Evolutionary conservation across 2,797 vertebrate species (phyloP).

Genomic region (Lemur catta): DNA sequence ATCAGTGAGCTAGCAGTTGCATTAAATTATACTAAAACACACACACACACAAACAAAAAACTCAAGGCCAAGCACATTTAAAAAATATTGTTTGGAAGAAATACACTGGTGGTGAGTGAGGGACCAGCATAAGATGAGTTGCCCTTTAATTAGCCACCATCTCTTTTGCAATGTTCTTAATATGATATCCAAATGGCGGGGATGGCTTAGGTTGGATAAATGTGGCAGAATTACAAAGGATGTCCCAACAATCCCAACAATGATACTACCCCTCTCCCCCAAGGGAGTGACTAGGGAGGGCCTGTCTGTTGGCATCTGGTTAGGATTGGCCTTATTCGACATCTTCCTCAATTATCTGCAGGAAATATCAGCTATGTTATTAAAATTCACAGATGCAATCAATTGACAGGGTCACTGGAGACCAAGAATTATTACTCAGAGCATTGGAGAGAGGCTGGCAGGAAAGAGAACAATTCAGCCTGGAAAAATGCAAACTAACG

Average conservation of each 20-base stretch:
- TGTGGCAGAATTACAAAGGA: neutral
- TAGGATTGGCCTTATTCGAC: neutral
- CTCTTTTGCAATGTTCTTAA: neutral
- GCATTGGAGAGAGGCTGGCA: neutral
- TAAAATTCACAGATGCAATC: conserved; percentile 24
- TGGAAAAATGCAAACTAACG: neutral
- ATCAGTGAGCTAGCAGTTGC: neutral
- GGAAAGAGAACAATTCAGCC: neutral
- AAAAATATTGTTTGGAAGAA: neutral
- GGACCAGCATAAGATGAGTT: neutral
- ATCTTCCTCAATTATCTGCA: conserved; percentile 12
- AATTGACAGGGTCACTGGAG: neutral
- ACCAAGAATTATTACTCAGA: neutral
- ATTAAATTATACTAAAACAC: neutral
- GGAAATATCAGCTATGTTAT: conserved; percentile 11
- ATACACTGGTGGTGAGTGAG: neutral
- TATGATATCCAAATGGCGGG: neutral
- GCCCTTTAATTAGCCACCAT: neutral
- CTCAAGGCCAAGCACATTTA: neutral
- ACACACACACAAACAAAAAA: neutral
- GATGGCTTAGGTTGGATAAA: neutral
- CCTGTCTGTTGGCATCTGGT: neutral
- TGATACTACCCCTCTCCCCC: neutral
- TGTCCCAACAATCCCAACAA: neutral
- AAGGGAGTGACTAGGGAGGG: neutral